Conservation (phyloP, 1,140 invertebrate genomes). For the Euwallacea fornicatus region DNA sequence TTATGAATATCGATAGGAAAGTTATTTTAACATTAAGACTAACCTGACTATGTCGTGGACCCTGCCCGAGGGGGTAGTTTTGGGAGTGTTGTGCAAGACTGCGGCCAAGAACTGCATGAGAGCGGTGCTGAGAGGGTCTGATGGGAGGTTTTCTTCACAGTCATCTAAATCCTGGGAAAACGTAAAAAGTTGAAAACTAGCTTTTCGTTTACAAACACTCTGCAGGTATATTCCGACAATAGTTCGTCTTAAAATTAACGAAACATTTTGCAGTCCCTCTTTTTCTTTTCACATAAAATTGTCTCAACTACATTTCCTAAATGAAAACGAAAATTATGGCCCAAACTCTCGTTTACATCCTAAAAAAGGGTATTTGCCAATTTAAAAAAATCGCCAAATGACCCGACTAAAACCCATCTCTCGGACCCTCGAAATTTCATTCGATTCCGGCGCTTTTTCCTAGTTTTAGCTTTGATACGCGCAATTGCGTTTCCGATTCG, state of each 20-base stretch:
- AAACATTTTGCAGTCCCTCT: no score
- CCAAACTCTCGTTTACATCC: no score
- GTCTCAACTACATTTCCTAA: no score
- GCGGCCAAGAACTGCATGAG: slow-evolving; percentile 53
- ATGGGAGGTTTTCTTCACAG: slow-evolving; percentile 48
- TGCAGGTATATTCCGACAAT: no score
- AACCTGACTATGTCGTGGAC: slow-evolving; percentile 57
- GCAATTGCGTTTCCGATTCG: slow-evolving; percentile 10
- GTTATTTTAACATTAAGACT: slow-evolving; percentile 36
- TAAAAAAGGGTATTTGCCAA: neutral
- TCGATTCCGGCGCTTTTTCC: slow-evolving; percentile 9
- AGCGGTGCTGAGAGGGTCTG: slow-evolving; percentile 52
- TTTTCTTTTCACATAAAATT: no score
- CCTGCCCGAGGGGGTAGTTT: slow-evolving; percentile 44
- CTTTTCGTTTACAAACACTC: neutral
- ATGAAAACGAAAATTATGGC: no score
- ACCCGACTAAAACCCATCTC: slow-evolving; percentile 4
- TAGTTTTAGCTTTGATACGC: slow-evolving; percentile 9
- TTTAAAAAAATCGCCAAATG: slow-evolving; percentile 22
- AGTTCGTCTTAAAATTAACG: no score
- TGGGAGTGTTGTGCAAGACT: slow-evolving; percentile 50
- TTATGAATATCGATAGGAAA: no score
- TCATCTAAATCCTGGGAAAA: slow-evolving; percentile 43
- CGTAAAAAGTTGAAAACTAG: slow-evolving; percentile 1
- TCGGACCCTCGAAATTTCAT: slow-evolving; percentile 9